Conservation (phyloP, 2,113 vertebrate genomes). For the Cebus imitator region DNA sequence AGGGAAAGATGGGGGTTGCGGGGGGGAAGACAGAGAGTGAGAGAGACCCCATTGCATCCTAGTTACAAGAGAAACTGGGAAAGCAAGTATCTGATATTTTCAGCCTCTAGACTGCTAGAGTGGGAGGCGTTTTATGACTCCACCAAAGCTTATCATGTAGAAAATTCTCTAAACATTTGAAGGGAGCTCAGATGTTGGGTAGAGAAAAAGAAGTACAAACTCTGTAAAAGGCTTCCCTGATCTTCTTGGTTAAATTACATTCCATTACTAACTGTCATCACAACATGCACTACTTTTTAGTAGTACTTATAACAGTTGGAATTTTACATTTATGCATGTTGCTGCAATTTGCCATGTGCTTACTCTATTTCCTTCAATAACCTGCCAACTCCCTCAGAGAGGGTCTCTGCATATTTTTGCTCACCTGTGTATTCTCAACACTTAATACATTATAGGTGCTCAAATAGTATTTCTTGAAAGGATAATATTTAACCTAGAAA, state of each 20-base stretch:
- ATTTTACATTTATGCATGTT: not conserved
- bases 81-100: not conserved
- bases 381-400: not conserved
- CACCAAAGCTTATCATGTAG: not conserved
- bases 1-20: not conserved
- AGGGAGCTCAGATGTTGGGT: not conserved
- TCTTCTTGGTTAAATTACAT: not conserved
- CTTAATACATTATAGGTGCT: not conserved
- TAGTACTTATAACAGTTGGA: not conserved
- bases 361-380: not conserved
- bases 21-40: rapidly evolving
- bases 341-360: not conserved
- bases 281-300: not conserved
- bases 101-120: not conserved
- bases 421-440: not conserved
- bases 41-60: not conserved
- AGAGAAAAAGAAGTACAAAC: not conserved
- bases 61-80: not conserved
- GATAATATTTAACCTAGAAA: not conserved
- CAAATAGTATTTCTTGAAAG: slow-evolving; percentile 5
- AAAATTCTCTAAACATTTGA: not conserved
- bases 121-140: not conserved
- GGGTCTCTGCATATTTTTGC: not conserved
- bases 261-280: not conserved
- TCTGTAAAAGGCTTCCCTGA: not conserved